phyloP scores from a whole-genome alignment of 2,888 invertebrate species.

The Thereva nobilitata region DNA sequence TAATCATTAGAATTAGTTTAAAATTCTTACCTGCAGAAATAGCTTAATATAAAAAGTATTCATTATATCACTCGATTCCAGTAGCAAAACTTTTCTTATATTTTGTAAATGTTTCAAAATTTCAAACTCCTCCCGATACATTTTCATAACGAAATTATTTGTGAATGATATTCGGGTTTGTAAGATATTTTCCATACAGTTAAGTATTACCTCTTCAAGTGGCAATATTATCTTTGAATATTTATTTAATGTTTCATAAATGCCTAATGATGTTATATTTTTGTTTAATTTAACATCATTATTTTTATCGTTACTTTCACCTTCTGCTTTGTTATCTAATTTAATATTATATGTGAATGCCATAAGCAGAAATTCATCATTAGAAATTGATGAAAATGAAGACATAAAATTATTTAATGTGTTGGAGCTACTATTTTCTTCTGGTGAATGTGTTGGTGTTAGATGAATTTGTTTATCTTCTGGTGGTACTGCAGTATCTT shows the following conservation, averaged over 20 bases:
- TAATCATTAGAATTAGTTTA: neutral
- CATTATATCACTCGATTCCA: conserved; percentile 62
- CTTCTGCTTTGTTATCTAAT: conserved; percentile 22
- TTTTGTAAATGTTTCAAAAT: conserved; percentile 59
- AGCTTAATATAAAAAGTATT: conserved; percentile 60
- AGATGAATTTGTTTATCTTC: too few relatives aligned
- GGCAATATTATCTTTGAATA: conserved; percentile 54
- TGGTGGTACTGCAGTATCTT: neutral
- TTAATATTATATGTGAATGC: conserved; percentile 47
- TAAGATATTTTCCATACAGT: conserved; percentile 57
- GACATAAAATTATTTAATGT: neutral
- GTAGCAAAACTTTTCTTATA: conserved; percentile 60
- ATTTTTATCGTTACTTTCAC: conserved; percentile 36
- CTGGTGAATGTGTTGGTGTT: too few relatives aligned
- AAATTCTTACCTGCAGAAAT: conserved; percentile 57
- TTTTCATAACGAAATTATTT: conserved; percentile 59
- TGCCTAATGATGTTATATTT: conserved; percentile 21
- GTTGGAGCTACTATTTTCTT: neutral
- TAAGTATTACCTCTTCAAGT: conserved; percentile 56
- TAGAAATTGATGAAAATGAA: neutral
- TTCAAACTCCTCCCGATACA: conserved; percentile 59
- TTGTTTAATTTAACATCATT: neutral
- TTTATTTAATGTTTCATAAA: conserved; percentile 46
- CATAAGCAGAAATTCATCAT: conserved; percentile 49
- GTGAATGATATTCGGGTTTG: conserved; percentile 55